Conservation (phyloP, 1,140 invertebrate genomes). For the Helicorthomorpha holstii region DNA sequence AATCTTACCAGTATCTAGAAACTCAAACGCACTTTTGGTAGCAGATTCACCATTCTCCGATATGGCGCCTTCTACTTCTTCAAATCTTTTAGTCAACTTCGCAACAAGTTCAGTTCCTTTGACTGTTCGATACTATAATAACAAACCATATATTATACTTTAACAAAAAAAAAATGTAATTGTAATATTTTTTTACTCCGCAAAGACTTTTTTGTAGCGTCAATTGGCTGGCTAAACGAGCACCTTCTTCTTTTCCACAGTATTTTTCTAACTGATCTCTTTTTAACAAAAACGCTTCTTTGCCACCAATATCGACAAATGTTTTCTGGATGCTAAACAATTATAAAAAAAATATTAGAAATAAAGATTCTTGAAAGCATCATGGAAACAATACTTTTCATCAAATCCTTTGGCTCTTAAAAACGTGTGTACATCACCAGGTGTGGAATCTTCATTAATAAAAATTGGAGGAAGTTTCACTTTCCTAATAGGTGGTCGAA, state of each 20-base stretch:
- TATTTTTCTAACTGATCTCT: slow-evolving; percentile 43
- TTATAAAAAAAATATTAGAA: background rate
- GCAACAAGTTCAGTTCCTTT: too few species aligned
- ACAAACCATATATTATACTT: too few species aligned
- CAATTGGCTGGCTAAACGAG: slow-evolving; percentile 51
- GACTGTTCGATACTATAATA: too few species aligned
- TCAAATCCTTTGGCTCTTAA: slow-evolving; percentile 55
- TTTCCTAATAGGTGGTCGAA: too few species aligned
- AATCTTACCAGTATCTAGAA: too few species aligned
- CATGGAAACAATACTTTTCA: background rate
- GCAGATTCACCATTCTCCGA: too few species aligned
- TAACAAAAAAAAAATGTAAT: too few species aligned
- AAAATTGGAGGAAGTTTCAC: slow-evolving; percentile 49
- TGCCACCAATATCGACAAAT: slow-evolving; percentile 43
- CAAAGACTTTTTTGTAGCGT: slow-evolving; percentile 53
- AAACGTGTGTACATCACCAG: slow-evolving; percentile 53
- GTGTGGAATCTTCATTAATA: slow-evolving; percentile 43
- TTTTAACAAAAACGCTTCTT: slow-evolving; percentile 47
- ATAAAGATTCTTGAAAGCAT: slow-evolving; percentile 8
- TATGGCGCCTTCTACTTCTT: too few species aligned
- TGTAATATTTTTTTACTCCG: too few species aligned
- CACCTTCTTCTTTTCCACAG: slow-evolving; percentile 48
- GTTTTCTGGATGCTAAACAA: slow-evolving; percentile 35
- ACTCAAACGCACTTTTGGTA: too few species aligned
- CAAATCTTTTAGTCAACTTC: too few species aligned